These are phyloP conservation scores for Malurus elegans DNA, from an alignment of 2,113 vertebrate species.

Conservation along the genomic window DNA sequence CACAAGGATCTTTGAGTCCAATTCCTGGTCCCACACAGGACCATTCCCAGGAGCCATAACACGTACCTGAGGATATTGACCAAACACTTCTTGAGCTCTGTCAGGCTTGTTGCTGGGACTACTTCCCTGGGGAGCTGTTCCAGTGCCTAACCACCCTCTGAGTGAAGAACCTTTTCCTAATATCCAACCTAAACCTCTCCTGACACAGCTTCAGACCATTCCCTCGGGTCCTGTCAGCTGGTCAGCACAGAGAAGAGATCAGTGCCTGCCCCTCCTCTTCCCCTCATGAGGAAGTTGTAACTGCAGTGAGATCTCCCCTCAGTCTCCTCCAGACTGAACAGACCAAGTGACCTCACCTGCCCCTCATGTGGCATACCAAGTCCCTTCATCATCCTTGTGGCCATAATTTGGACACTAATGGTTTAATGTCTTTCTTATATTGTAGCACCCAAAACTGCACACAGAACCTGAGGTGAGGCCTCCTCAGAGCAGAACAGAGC, in stretches of 20 bases:
- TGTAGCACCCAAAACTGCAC: rapidly evolving
- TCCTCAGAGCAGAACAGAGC: rapidly evolving
- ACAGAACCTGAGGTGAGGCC: rapidly evolving
- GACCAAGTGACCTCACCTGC: background rate
- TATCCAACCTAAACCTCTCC: background rate
- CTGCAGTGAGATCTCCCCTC: background rate
- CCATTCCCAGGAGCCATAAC: background rate
- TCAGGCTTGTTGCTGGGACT: background rate
- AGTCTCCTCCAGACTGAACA: background rate
- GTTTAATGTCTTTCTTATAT: background rate
- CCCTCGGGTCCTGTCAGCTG: rapidly evolving
- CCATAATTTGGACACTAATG: background rate
- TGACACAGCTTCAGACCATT: background rate
- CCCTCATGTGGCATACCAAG: background rate
- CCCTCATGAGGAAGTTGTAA: background rate
- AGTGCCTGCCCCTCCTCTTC: background rate
- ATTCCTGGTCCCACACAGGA: no score
- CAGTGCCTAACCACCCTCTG: background rate
- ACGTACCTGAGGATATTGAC: background rate
- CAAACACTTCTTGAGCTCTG: background rate
- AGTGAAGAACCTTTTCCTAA: background rate
- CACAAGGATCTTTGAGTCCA: rapidly evolving
- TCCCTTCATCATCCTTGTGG: background rate
- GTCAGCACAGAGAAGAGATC: background rate
- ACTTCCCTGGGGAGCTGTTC: background rate